These are phyloP conservation scores for Furcifer pardalis DNA, from an alignment of 2,797 vertebrate species.

Conservation along the genomic window DNA sequence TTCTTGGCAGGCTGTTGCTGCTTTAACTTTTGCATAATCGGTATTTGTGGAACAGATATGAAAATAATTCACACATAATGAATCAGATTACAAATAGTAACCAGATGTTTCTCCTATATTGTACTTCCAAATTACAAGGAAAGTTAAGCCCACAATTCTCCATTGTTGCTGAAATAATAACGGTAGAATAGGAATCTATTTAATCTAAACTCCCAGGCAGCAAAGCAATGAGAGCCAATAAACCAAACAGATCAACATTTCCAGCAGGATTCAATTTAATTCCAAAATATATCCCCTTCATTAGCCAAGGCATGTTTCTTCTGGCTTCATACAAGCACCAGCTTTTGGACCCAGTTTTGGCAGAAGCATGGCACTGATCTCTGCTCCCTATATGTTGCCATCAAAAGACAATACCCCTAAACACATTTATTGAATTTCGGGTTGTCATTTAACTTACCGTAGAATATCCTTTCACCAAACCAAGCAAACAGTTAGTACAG, in stretches of 20 bases:
- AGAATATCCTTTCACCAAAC: too few relatives aligned
- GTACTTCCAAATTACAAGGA: slow-evolving; percentile 9
- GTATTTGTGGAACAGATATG: slow-evolving; percentile 33
- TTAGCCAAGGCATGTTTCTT: not conserved
- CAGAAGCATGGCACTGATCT: too few relatives aligned
- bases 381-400: too few relatives aligned
- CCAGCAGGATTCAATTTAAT: not conserved
- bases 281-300: not conserved
- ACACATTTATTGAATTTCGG: too few relatives aligned
- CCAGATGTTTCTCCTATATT: not conserved
- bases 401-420: too few relatives aligned
- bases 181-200: not conserved
- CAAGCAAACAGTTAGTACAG: too few relatives aligned
- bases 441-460: too few relatives aligned
- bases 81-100: slow-evolving; percentile 24
- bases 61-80: slow-evolving; percentile 1
- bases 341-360: too few relatives aligned
- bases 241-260: slow-evolving; percentile 9
- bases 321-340: too few relatives aligned
- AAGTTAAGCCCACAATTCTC: not conserved
- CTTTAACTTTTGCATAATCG: not conserved
- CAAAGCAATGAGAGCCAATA: slow-evolving; percentile 17
- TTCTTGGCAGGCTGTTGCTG: not conserved
- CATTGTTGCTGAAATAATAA: slow-evolving; percentile 4
- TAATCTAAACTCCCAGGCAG: slow-evolving; percentile 23